phyloP scores from a whole-genome alignment of 1,140 invertebrate species.

The Microplitis demolitor region DNA sequence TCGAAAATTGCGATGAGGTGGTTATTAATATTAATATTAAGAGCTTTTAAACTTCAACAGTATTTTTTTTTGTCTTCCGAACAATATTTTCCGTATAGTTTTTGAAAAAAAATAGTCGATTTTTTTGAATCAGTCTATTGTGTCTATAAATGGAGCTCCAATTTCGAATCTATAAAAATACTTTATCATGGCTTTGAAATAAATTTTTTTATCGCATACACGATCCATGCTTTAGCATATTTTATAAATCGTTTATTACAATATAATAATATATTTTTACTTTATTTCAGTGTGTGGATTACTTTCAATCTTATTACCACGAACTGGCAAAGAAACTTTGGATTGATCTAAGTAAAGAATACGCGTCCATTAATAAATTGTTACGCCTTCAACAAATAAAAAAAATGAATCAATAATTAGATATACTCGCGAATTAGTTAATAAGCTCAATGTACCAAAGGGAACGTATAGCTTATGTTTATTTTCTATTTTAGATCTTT shows the following conservation, averaged over 20 bases:
- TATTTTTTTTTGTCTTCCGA: no score
- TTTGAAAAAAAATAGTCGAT: no score
- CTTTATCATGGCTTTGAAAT: no score
- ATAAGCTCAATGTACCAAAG: not conserved
- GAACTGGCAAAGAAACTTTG: conserved; percentile 70
- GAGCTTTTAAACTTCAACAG: no score
- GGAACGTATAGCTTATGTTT: not conserved
- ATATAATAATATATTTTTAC: conserved; percentile 22
- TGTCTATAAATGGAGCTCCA: no score
- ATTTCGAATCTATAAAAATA: no score
- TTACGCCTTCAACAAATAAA: not conserved
- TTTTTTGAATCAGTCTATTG: no score
- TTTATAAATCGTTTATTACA: not conserved
- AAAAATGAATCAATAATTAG: not conserved
- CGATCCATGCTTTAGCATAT: no score
- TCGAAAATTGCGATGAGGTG: no score
- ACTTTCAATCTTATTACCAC: conserved; percentile 70
- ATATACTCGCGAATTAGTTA: not conserved
- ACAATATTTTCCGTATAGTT: no score
- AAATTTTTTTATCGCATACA: no score
- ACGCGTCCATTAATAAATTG: not conserved
- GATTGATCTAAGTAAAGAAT: conserved; percentile 56
- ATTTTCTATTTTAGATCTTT: not conserved
- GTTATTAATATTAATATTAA: no score
- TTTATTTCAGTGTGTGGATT: conserved; percentile 68